Evolutionary conservation across 2,797 vertebrate species (phyloP).

Genomic region (Phylloscopus collybita): DNA sequence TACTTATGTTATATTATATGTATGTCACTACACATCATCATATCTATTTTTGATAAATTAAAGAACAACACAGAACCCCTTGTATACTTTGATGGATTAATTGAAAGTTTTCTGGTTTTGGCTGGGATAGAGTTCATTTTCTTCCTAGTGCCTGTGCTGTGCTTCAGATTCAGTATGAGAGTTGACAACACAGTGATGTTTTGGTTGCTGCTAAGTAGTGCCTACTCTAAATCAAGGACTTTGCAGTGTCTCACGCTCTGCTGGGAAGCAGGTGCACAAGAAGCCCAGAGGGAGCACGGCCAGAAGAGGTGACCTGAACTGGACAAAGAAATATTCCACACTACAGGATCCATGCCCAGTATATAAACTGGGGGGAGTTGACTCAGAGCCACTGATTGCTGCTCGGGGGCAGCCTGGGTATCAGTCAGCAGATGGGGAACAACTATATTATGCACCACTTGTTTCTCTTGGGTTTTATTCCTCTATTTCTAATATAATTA

Average conservation of each 20-base stretch:
- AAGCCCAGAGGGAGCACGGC: background rate
- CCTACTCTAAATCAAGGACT: background rate
- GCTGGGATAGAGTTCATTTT: background rate
- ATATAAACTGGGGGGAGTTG: background rate
- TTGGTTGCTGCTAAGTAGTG: background rate
- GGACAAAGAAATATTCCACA: background rate
- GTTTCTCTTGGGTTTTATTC: background rate
- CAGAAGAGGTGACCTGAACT: background rate
- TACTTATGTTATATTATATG: accelerated
- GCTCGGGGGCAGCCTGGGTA: background rate
- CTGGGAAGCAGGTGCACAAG: background rate
- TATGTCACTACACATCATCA: background rate
- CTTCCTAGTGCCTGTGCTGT: background rate
- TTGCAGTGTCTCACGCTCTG: background rate
- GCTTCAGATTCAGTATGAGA: background rate
- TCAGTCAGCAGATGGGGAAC: background rate
- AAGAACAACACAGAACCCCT: background rate
- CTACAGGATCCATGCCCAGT: background rate
- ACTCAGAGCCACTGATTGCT: background rate
- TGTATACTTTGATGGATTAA: background rate
- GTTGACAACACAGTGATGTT: background rate
- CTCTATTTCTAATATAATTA: background rate
- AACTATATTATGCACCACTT: background rate
- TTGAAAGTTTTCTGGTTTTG: background rate
- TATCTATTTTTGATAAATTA: background rate